Evolutionary conservation across 2,888 invertebrate species (phyloP).

Genomic region (Eupithecia dodoneata): DNA sequence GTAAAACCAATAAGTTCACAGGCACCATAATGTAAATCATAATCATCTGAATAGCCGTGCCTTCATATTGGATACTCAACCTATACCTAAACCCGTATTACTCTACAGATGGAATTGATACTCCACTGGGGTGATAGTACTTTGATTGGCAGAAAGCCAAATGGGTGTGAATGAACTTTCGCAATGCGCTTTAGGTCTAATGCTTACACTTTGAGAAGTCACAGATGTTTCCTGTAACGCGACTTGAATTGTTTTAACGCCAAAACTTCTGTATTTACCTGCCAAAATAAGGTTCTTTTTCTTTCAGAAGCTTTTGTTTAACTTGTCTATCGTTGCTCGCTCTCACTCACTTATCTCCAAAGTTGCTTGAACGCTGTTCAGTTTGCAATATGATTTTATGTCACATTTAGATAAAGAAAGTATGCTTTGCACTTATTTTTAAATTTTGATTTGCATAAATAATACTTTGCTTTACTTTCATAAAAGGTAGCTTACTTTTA

Average conservation of each 20-base stretch:
- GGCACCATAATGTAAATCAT: background rate
- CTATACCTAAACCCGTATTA: background rate
- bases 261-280: slow-evolving; percentile 27
- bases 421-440: background rate
- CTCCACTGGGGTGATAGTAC: slow-evolving; percentile 23
- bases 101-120: slow-evolving; percentile 29
- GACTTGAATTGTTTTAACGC: slow-evolving; percentile 33
- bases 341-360: slow-evolving; percentile 9
- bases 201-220: slow-evolving; percentile 32
- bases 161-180: slow-evolving; percentile 37
- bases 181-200: slow-evolving; percentile 35
- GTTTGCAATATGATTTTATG: background rate
- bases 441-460: background rate
- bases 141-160: slow-evolving; percentile 43
- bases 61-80: background rate
- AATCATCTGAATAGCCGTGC: background rate
- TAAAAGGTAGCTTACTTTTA: background rate
- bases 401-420: background rate
- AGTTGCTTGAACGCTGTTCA: slow-evolving; percentile 1
- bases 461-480: background rate
- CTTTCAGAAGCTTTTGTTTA: slow-evolving; percentile 8
- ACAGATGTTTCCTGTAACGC: slow-evolving; percentile 29
- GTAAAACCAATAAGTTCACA: background rate
- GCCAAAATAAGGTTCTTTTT: slow-evolving; percentile 16
- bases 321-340: slow-evolving; percentile 6